Base-by-base conservation (phyloP, 2,113 vertebrate species). In the Plotosus lineatus region DNA sequence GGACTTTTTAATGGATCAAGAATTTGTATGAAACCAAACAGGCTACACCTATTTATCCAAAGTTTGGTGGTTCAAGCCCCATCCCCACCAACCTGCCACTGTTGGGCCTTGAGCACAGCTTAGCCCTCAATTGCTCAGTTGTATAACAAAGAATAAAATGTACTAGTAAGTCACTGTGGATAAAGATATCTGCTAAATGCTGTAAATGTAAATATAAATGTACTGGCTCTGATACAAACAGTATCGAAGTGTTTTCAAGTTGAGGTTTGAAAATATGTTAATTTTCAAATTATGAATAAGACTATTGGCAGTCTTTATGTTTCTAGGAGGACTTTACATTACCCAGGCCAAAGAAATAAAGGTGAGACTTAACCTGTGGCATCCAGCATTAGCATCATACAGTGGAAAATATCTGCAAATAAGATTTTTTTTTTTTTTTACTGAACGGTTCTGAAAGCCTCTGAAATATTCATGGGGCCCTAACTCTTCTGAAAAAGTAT, bases 401-500 rank as follows among this genome's bases (percentile, higher is more conserved):
- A 9, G n/a, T 46, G 40, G 38, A 50, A 48, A 50, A 19, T 31
- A 3, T n/a, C 26, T 50, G 15, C 33, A 31, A 48, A 50, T 69
- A 69, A 26, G 63, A 12, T 66, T 66, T 40, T 66, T 53, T 53
- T 53, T 53, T 6, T 28, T 3, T 50, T 51, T 17, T 46, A 40
- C 31, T 19, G 12, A 77, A 53, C 19, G n/a, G 36, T 66, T 31
- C 44, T 78, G 46, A 51, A 51, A 63, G 7, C 28, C 14, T 51
- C 31, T 38, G 31, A 71, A 71, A 48, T 46, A 48, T 71, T 71
- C 40, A 69, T 46, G 23, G 69, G 33, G 26, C 46, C 21, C 53
- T 69, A 80, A 61, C 66, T 72, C 68, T 15, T 73, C 55, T 4
- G 42, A 61, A 80, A 74, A 51, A 74, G 79, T 21, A 51, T 15